phyloP scores from a whole-genome alignment of 2,113 vertebrate species.

The Pristiophorus japonicus region DNA sequence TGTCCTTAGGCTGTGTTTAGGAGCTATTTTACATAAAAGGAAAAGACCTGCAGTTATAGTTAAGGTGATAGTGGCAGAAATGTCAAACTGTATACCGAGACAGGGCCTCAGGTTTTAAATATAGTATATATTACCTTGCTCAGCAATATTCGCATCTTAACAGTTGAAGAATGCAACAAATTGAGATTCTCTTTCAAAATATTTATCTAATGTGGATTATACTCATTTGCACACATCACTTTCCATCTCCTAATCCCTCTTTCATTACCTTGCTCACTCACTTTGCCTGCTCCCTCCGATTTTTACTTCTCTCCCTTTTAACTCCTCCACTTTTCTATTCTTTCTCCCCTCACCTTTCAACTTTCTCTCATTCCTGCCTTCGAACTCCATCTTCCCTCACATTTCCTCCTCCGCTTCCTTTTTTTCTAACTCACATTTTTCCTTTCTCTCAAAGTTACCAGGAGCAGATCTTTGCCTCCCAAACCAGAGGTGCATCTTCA shows the following conservation, averaged over 20 bases:
- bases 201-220: too few species aligned
- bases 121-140: too few species aligned
- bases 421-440: background rate
- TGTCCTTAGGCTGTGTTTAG: background rate
- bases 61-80: background rate
- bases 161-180: too few species aligned
- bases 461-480: background rate
- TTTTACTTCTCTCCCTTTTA: background rate
- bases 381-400: background rate
- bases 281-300: background rate
- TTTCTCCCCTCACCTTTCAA: background rate
- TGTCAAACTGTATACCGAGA: background rate
- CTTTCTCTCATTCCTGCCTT: background rate
- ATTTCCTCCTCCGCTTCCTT: background rate
- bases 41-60: background rate
- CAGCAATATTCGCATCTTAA: too few species aligned
- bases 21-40: background rate
- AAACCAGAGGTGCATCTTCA: background rate
- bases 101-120: too few species aligned
- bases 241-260: background rate
- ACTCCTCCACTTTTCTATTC: background rate
- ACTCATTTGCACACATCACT: too few species aligned
- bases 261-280: background rate
- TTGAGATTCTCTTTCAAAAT: too few species aligned
- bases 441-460: background rate